These are phyloP conservation scores for Chironomus riparius DNA, from an alignment of 2,888 invertebrate species.

Conservation along the genomic window DNA sequence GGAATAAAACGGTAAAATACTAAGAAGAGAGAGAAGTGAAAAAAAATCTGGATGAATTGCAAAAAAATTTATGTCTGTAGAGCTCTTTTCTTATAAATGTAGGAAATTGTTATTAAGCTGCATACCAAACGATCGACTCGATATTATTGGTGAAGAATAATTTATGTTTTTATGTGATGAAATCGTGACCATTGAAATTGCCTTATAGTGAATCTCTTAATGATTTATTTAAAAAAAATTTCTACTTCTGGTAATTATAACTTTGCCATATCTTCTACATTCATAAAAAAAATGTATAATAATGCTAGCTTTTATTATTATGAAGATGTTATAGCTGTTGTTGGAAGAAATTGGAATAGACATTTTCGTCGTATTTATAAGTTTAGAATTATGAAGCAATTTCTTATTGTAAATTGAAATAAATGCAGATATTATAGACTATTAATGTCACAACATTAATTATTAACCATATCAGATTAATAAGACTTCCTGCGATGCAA, in stretches of 20 bases:
- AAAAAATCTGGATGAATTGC: conserved; percentile 9
- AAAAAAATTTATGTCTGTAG: not conserved
- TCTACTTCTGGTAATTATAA: not conserved
- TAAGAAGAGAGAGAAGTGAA: no score
- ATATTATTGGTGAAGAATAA: conserved; percentile 4
- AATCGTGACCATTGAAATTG: conserved; percentile 21
- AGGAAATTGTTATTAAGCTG: not conserved
- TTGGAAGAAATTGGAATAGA: not conserved
- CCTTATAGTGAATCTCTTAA: not conserved
- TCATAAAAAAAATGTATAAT: no score
- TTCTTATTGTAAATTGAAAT: not conserved
- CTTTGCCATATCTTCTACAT: not conserved
- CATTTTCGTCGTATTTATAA: not conserved
- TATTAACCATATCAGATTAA: no score
- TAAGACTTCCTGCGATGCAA: no score
- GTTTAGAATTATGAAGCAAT: not conserved
- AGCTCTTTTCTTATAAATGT: not conserved
- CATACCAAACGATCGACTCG: not conserved
- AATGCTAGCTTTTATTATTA: not conserved
- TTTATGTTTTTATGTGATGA: conserved; percentile 15
- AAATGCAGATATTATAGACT: not conserved
- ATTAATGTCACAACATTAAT: not conserved
- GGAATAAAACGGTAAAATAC: not conserved
- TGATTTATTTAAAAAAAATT: not conserved
- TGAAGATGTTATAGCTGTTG: not conserved